Percentiles rank a stretch among this genome's conserved stretches.
phyloP scores from a whole-genome alignment of 2,797 vertebrate species.

The Pseudochaenichthys georgianus region DNA sequence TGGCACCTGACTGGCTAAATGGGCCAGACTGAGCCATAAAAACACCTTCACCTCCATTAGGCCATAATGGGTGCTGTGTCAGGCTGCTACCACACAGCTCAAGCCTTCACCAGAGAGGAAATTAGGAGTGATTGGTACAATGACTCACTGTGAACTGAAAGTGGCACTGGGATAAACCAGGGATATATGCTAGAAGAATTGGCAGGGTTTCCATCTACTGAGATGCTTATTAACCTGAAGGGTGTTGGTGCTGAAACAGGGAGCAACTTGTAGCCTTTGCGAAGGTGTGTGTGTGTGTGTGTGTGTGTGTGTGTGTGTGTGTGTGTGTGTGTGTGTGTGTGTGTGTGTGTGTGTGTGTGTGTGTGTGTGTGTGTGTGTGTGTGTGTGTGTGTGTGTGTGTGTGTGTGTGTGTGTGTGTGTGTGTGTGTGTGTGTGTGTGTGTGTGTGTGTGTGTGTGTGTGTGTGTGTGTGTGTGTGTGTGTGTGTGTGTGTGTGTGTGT shows the following conservation, averaged over 20 bases:
- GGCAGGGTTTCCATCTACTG: conserved; percentile 47
- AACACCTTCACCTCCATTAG: conserved; percentile 75
- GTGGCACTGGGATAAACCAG: conserved; percentile 67
- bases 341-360: too few species aligned
- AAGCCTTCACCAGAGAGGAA: conserved; percentile 66
- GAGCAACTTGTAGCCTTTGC: conserved; percentile 45
- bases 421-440: too few species aligned
- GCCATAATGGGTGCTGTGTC: conserved; percentile 77
- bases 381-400: too few species aligned
- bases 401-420: too few species aligned
- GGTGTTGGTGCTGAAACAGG: conserved; percentile 64
- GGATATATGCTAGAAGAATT: conserved; percentile 32
- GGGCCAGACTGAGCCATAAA: conserved; percentile 74
- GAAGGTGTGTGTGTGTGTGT: background rate
- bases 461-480: too few species aligned
- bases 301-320: too few species aligned
- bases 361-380: too few species aligned
- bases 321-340: too few species aligned
- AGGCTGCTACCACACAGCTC: conserved; percentile 52
- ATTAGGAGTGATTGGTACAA: conserved; percentile 78
- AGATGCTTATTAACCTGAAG: conserved; percentile 64
- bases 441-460: too few species aligned
- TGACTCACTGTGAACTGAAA: conserved; percentile 80
- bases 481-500: too few species aligned
- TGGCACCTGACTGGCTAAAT: conserved; percentile 61